Conservation (phyloP, 2,888 invertebrate genomes). For the Heteromyza rotundicornis region DNA sequence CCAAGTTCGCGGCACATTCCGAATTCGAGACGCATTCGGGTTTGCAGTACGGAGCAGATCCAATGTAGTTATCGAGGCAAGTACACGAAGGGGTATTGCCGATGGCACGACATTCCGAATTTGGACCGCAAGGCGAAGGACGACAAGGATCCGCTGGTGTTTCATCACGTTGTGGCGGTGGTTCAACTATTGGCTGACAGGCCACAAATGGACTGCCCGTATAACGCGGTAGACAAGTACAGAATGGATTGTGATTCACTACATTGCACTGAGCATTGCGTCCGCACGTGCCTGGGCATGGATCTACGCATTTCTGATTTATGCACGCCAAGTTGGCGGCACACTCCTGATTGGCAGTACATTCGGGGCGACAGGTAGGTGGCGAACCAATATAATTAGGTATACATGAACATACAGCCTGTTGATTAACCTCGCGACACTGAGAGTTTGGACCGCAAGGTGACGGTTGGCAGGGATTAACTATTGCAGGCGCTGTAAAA, state of each 20-base stretch:
- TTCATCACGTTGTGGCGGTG: slow-evolving; percentile 53
- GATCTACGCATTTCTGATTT: slow-evolving; percentile 75
- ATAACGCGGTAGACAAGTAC: slow-evolving; percentile 72
- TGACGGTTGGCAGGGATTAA: slow-evolving; percentile 67
- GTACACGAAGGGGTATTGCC: slow-evolving; percentile 76
- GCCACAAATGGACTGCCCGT: slow-evolving; percentile 80
- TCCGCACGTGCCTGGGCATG: slow-evolving; percentile 72
- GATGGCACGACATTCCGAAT: slow-evolving; percentile 70
- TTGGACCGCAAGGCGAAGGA: slow-evolving; percentile 77
- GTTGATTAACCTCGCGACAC: slow-evolving; percentile 73
- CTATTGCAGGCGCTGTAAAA: slow-evolving; percentile 53
- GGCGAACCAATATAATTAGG: slow-evolving; percentile 72
- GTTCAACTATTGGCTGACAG: slow-evolving; percentile 68
- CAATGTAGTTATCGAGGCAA: slow-evolving; percentile 73
- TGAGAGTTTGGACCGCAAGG: slow-evolving; percentile 81
- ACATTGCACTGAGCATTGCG: slow-evolving; percentile 69
- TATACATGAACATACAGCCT: slow-evolving; percentile 75
- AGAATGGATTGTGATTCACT: slow-evolving; percentile 75
- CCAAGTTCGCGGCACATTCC: slow-evolving; percentile 73
- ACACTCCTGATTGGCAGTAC: slow-evolving; percentile 73
- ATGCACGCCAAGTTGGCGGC: slow-evolving; percentile 71
- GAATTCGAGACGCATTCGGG: slow-evolving; percentile 77
- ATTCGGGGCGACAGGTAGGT: slow-evolving; percentile 78
- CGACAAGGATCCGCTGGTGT: slow-evolving; percentile 68
- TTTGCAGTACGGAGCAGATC: slow-evolving; percentile 75